phyloP scores from a whole-genome alignment of 2,888 invertebrate species.

The Acanthosepion esculentum region DNA sequence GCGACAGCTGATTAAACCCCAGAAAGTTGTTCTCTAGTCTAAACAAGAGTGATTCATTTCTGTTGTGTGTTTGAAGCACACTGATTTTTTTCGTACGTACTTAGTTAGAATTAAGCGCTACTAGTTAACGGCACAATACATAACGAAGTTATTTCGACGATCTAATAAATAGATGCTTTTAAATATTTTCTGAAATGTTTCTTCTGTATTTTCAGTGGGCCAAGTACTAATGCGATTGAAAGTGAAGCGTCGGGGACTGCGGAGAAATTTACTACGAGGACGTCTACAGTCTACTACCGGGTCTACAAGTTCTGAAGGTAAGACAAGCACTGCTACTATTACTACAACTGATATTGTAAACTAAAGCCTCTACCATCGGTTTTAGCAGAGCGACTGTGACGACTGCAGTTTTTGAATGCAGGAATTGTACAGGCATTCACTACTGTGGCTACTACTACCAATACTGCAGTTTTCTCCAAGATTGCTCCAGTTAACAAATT shows the following conservation, averaged over 20 bases:
- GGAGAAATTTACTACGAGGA: slow-evolving; percentile 44
- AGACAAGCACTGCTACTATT: not conserved
- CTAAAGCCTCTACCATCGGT: not conserved
- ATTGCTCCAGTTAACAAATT: not conserved
- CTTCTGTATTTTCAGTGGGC: slow-evolving; percentile 37
- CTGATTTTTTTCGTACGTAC: no score
- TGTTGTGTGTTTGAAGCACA: no score
- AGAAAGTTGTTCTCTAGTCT: no score
- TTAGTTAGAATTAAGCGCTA: no score
- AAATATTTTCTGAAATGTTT: not conserved
- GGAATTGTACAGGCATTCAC: not conserved
- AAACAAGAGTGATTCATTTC: no score
- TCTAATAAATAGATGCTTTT: no score
- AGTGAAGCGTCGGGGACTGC: slow-evolving; percentile 44
- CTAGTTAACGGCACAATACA: no score
- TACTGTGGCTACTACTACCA: not conserved
- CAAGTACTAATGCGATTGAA: slow-evolving; percentile 47
- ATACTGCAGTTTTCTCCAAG: not conserved
- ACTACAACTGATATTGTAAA: not conserved
- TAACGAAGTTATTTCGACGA: no score
- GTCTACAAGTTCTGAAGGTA: slow-evolving; percentile 42
- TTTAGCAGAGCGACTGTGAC: not conserved
- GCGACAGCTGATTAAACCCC: no score
- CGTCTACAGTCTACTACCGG: slow-evolving; percentile 25
- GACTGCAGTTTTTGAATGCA: not conserved